Percentiles rank a stretch among this genome's conserved stretches.
Conservation (phyloP, 1,140 invertebrate species). For the Drosophila arizonae region DNA sequence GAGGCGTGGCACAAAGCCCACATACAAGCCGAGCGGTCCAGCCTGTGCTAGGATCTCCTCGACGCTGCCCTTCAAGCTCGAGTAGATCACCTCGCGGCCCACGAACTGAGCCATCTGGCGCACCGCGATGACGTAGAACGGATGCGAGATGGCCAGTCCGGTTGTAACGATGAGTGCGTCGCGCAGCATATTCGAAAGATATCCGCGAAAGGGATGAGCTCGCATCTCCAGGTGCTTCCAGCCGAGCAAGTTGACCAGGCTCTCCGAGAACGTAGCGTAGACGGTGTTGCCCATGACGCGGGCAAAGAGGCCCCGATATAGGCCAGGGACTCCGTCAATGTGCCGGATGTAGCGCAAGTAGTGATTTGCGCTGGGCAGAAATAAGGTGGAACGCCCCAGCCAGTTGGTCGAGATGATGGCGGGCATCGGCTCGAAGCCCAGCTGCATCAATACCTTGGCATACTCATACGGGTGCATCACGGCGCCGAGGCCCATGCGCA, state of each 20-base stretch:
- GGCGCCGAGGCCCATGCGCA: constrained; percentile 43
- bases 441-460: constrained; percentile 57
- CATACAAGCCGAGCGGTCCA: constrained; percentile 39
- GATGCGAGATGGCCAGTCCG: constrained; percentile 44
- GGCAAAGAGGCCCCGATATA: constrained; percentile 53
- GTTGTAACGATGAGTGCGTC: constrained; percentile 39
- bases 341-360: constrained; percentile 48
- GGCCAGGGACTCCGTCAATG: constrained; percentile 37
- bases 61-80: constrained; percentile 9
- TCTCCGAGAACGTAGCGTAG: constrained; percentile 25
- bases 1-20: constrained; percentile 48
- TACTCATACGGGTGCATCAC: constrained; percentile 55
- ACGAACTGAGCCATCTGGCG: constrained; percentile 65
- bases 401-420: constrained; percentile 5
- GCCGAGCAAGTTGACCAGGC: constrained; percentile 17
- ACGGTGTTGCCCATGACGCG: constrained; percentile 24
- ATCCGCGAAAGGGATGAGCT: not conserved
- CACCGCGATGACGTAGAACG: constrained; percentile 53
- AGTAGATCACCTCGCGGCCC: constrained; percentile 38
- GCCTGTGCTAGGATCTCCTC: not conserved
- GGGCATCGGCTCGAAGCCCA: constrained; percentile 55
- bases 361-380: constrained; percentile 47
- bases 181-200: constrained; percentile 27
- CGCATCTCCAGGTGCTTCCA: not conserved
- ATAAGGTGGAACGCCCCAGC: constrained; percentile 20